Conservation (phyloP, 2,888 invertebrate genomes). For the Zaprionus obscuricornis region DNA sequence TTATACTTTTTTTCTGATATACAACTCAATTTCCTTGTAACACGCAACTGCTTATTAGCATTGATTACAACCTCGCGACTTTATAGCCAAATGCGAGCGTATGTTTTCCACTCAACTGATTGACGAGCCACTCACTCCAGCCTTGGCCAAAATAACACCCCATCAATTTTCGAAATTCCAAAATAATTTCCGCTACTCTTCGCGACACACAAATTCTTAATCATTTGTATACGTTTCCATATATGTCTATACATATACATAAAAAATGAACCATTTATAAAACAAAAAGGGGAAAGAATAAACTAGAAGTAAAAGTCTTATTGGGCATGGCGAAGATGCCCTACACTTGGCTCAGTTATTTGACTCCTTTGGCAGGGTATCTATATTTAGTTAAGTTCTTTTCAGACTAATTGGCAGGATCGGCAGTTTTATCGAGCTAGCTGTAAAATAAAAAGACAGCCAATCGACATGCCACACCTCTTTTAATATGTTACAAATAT, state of each 20-base stretch:
- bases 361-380: no score
- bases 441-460: no score
- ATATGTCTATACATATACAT: slow-evolving; percentile 47
- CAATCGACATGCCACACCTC: no score
- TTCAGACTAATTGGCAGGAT: no score
- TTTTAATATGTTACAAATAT: slow-evolving; percentile 19
- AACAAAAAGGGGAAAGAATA: slow-evolving; percentile 8
- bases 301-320: background rate
- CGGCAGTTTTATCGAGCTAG: no score
- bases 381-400: no score
- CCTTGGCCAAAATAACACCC: slow-evolving; percentile 3
- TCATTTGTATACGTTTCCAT: no score
- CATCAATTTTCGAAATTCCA: slow-evolving; percentile 32
- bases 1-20: slow-evolving; percentile 50
- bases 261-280: slow-evolving; percentile 15
- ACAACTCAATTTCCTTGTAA: slow-evolving; percentile 53
- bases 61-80: slow-evolving; percentile 49
- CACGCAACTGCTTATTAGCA: slow-evolving; percentile 61
- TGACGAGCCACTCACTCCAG: background rate
- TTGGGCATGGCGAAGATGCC: no score
- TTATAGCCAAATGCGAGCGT: slow-evolving; percentile 7
- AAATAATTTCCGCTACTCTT: slow-evolving; percentile 43
- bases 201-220: slow-evolving; percentile 52
- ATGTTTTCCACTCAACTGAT: slow-evolving; percentile 31
- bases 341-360: no score